Base-by-base conservation (phyloP, 2,797 vertebrate species). In the Myotis pilosus region DNA sequence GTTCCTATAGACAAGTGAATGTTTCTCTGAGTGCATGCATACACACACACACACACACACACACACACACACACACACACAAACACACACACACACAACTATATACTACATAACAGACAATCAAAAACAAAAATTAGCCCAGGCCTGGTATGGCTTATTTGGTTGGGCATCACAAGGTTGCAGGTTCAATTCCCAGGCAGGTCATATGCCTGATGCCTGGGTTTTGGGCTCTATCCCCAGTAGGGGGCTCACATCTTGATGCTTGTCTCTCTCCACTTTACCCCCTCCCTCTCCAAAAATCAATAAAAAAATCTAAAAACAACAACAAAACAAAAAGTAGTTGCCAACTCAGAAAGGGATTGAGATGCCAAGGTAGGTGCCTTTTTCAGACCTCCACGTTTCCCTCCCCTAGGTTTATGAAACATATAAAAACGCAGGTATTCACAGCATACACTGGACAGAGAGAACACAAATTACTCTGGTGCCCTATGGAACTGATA, bases 1-100 rank as follows among this genome's bases (percentile, higher is more conserved):
- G 1, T 8, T 66, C 25, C 28, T 41, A 11, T 38, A 75, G 38
- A 64, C 15, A 68, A 44, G 49, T 33, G 7, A 20, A 11, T 33
- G 16, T 17, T 10, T 30, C 5, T 17, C 1, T 3, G 11, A 17
- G 7, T 6, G 22, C 25, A 44, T 8, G 6, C 12, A 28, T 2
- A 0, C 5, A 62, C 16, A 49, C 23, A 51, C n/a, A 10, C 25
- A 38, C n/a, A 62, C 6, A 57, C 28, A 62, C 53, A 1, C 4
- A 62, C 17, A 55, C 23, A 51, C 28, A n/a, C 53, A 1, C 4
- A 0, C 5, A 62, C 16, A 49, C 23, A 51, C n/a, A 10, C 25
- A 38, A 28, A 62, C 6, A 57, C 28, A 62, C 53, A 1, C 4
- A 10, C 25, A 38, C n/a, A 55, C 1, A 60, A 57, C 53, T 55